Evolutionary conservation across 2,797 vertebrate genomes (phyloP).

Genomic region (Diglossa cyanea): DNA sequence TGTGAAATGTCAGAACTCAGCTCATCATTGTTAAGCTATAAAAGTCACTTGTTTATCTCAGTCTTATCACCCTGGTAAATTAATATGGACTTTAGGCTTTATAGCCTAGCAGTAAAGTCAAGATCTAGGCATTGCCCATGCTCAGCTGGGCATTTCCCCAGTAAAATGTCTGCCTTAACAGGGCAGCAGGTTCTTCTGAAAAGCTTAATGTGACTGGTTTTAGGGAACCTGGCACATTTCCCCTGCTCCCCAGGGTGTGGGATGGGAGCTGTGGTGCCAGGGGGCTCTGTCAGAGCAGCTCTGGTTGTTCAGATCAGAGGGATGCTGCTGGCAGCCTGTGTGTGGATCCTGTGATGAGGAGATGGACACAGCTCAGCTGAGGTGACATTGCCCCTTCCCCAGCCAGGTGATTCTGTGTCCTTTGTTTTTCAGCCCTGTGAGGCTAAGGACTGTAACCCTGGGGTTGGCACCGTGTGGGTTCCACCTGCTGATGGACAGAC

Average conservation of each 20-base stretch:
- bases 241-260: rapidly evolving
- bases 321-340: neutral
- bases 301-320: neutral
- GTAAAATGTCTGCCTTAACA: neutral
- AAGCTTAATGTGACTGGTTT: neutral
- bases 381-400: neutral
- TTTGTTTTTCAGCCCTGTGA: neutral
- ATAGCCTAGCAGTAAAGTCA: neutral
- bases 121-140: neutral
- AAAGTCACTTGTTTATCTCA: neutral
- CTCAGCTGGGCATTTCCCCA: neutral
- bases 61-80: neutral
- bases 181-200: neutral
- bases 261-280: neutral
- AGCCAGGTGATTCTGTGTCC: neutral
- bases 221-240: neutral
- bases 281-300: neutral
- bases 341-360: neutral
- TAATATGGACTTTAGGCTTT: neutral
- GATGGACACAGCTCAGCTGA: neutral
- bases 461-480: neutral
- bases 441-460: neutral
- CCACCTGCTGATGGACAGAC: neutral
- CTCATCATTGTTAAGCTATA: neutral
- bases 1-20: neutral